Evolutionary conservation across 2,888 invertebrate species (phyloP), one percentile per base, ranked within the genome.

Genomic region (Gerris lacustris): DNA sequence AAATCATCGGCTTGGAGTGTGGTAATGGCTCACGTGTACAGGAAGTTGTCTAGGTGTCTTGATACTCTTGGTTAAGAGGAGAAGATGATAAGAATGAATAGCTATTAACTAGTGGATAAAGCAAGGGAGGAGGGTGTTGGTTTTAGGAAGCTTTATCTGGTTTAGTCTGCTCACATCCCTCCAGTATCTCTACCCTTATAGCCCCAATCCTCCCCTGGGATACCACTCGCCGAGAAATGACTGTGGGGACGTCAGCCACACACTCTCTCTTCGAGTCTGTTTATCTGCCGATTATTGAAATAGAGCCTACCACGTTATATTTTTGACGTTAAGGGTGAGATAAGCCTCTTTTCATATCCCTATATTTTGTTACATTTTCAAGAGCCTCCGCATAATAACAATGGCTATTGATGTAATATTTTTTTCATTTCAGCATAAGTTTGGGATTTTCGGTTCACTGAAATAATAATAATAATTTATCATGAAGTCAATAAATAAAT

Each of bases 221-320:
- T 55, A 55, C 55, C 55, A 11, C 55, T 11, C 11, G 31, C 31
- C 31, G 55, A 55, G 15, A 55, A 55, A 55, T 55, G 55, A 55
- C 15, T 55, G 55, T 9, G 55, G 15, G 15, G 55, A 9, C 55
- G 55, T 55, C 55, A 55, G 9, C 55, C 55, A 55, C 55, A 55
- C 55, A 55, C 55, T 55, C 55, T 55, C 55, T 55, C 31, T 31
- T 31, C 55, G 55, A 55, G 2, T 15, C 55, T 55, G 55, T 55
- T 55, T 55, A 55, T 55, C 55, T 55, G 55, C 55, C 55, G 55
- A 55, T 55, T 55, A 55, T 55, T 55, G 55, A 55, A 55, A 55
- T 55, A 55, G 55, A 55, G 55, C 55, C 55, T 9, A 9, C 55
- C 55, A 55, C 55, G 15, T 55, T 55, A 55, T 55, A 55, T 55